Percentiles rank a stretch among this genome's conserved stretches.
Conservation (phyloP, 2,888 invertebrate genomes). For the Tetranychus piercei region DNA sequence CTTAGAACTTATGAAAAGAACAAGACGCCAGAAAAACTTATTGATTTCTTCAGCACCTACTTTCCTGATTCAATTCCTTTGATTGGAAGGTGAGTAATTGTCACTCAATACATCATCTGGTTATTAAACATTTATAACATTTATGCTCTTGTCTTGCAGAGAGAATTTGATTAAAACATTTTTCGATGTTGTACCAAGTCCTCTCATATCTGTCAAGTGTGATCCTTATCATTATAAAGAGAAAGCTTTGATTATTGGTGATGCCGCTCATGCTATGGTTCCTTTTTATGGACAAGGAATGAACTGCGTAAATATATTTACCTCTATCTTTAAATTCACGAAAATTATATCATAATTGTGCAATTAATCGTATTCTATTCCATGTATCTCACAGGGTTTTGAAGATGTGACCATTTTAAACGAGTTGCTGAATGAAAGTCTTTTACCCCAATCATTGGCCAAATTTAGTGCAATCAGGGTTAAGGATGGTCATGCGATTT, state of each 20-base stretch:
- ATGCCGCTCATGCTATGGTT: slow-evolving; percentile 95
- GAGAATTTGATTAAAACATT: slow-evolving; percentile 51
- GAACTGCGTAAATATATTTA: slow-evolving; percentile 46
- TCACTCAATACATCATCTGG: too few species aligned
- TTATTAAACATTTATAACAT: too few species aligned
- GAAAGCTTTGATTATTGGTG: slow-evolving; percentile 60
- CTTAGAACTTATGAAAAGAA: slow-evolving; percentile 56
- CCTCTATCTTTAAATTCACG: not conserved
- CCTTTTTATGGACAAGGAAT: slow-evolving; percentile 98
- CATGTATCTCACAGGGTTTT: slow-evolving; percentile 45
- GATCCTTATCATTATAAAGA: slow-evolving; percentile 62
- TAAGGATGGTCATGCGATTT: slow-evolving; percentile 71
- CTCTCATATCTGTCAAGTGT: slow-evolving; percentile 77
- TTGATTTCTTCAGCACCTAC: slow-evolving; percentile 55
- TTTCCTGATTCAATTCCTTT: slow-evolving; percentile 69
- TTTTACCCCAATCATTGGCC: slow-evolving; percentile 18
- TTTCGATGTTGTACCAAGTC: slow-evolving; percentile 52
- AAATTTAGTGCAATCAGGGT: slow-evolving; percentile 55
- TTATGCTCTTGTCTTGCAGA: slow-evolving; percentile 28
- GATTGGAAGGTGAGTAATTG: slow-evolving; percentile 47
- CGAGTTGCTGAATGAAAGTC: slow-evolving; percentile 40
- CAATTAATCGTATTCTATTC: not conserved
- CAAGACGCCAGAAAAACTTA: slow-evolving; percentile 46
- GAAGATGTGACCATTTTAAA: slow-evolving; percentile 74
- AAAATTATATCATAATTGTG: slow-evolving; percentile 3